Base-by-base conservation (phyloP, 1,140 invertebrate genomes). In the Colletes gigas region DNA sequence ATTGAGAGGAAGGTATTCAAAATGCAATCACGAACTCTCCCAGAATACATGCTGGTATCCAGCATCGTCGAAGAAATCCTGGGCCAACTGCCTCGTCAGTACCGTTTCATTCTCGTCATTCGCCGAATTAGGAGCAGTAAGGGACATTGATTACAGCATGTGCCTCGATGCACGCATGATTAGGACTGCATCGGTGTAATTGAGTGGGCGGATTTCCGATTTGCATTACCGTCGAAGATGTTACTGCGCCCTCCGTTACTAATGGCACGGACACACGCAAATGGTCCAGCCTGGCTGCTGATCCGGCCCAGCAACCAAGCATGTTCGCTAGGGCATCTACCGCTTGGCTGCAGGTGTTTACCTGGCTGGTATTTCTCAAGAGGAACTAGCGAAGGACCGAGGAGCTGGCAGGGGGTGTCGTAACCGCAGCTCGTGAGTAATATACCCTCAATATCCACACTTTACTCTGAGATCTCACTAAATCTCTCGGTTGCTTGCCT, bases 401-500 rank as follows among this genome's bases (percentile, higher is more conserved):
- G 67, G 59, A 17, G 50, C 4, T 15, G 54, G 52, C 17, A 21
- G 52, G 78, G 50, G 83, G 62, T 80, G 70, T 57, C 78, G 76
- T 76, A 87, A 88, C 91, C 90, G 77, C 91, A 89, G 59, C 82
- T 83, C 82, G 88, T 92, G 91, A 92, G 89, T 91, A 89, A 92
- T 92, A 91, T 90, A 89, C 89, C 91, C 90, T 90, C 90, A 91
- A 92, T 92, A 91, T 91, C 89, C 86, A 91, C 90, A 91, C 91
- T 91, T 91, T 89, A 92, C 87, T 76, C 83, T 83, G 88, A 90
- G 89, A 92, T 92, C 89, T 91, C 83, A 86, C 89, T 91, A 91
- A 92, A 92, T 92, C 91, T 90, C 86, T 71, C 69, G 81, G 65
- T 68, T 77, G 83, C 80, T 88, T 72, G 87, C 83, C 84, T 83